phyloP scores from a whole-genome alignment of 1,140 invertebrate genomes.

The Caenorhabditis brenneri region DNA sequence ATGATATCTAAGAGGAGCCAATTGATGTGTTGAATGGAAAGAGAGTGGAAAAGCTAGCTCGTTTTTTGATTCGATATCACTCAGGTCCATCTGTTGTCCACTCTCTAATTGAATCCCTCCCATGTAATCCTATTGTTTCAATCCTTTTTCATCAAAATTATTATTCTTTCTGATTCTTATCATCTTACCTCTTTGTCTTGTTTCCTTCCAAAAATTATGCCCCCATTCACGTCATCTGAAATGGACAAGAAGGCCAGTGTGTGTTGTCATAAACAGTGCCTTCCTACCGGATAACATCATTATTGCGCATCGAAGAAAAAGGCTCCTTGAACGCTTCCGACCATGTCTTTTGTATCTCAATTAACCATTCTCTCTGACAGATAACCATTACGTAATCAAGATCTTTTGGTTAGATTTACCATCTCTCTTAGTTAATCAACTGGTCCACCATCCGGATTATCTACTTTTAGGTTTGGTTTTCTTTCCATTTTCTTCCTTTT shows the following conservation, averaged over 20 bases:
- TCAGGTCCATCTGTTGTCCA: conserved; percentile 10
- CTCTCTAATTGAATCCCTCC: background rate
- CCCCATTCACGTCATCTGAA: background rate
- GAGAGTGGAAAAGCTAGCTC: background rate
- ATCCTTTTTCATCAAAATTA: background rate
- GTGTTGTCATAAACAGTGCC: conserved; percentile 35
- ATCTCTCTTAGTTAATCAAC: background rate
- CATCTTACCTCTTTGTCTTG: background rate
- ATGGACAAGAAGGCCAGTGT: background rate
- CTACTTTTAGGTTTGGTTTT: background rate
- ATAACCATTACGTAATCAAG: conserved; percentile 28
- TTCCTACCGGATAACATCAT: conserved; percentile 23
- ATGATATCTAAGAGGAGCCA: conserved; percentile 31
- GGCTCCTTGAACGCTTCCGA: background rate
- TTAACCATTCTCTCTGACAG: conserved; percentile 3
- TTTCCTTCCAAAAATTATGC: background rate
- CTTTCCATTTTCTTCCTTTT: background rate
- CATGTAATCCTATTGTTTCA: conserved; percentile 3
- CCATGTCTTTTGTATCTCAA: background rate
- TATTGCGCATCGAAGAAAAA: background rate
- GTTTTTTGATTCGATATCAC: conserved; percentile 31
- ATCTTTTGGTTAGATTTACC: background rate
- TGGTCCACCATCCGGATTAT: background rate
- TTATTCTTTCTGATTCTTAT: background rate
- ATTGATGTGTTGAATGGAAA: conserved; percentile 3